phyloP scores from a whole-genome alignment of 2,113 vertebrate genomes.

The Lipophrys pholis region DNA sequence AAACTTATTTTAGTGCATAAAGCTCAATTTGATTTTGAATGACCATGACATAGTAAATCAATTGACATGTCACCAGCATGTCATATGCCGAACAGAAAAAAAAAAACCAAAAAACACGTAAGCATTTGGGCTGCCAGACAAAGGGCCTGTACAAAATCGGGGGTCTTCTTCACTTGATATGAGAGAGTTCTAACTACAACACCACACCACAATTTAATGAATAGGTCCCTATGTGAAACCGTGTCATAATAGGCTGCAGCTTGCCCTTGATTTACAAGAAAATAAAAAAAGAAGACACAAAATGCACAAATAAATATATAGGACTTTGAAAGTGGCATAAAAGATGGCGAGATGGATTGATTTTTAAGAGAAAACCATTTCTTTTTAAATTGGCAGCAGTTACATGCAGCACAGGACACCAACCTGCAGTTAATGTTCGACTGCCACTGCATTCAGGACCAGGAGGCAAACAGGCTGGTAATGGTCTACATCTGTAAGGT shows the following conservation, averaged over 20 bases:
- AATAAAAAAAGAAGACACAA: neutral
- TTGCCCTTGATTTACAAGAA: neutral
- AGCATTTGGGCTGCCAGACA: too few relatives aligned
- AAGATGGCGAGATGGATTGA: neutral
- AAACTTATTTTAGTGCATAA: too few relatives aligned
- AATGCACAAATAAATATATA: neutral
- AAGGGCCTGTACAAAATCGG: too few relatives aligned
- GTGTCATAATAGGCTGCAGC: neutral
- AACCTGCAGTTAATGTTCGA: neutral
- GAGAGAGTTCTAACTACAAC: too few relatives aligned
- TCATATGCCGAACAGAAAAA: too few relatives aligned
- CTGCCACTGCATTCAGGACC: neutral
- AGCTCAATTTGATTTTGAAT: too few relatives aligned
- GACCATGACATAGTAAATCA: too few relatives aligned
- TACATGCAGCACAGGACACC: neutral
- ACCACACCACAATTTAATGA: neutral
- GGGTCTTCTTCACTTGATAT: too few relatives aligned
- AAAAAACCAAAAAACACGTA: too few relatives aligned
- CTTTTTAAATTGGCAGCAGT: neutral
- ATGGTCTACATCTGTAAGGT: slow-evolving; percentile 8
- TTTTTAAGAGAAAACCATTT: neutral
- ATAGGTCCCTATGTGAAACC: neutral
- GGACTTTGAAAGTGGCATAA: too few relatives aligned
- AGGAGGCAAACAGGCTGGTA: neutral
- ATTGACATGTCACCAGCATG: too few relatives aligned